Base-by-base conservation (phyloP, 1,140 invertebrate species). In the Nasonia giraulti region DNA sequence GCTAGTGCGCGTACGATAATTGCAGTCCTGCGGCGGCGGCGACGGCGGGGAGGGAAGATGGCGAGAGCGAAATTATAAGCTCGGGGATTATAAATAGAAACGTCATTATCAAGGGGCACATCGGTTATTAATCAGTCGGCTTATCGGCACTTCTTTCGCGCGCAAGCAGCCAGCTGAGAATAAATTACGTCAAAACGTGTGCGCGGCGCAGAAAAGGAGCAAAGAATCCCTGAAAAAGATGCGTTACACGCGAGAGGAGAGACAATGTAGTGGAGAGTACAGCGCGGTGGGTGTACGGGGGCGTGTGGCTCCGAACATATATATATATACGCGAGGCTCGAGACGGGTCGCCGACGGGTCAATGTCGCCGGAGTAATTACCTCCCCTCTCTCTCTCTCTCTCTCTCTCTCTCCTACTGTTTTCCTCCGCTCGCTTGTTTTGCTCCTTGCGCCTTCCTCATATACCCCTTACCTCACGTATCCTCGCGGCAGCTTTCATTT, bases 331-430 rank as follows among this genome's bases (percentile, higher is more conserved):
- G 10, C 6, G 40, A 44, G 40, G 40, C 8, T 44, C 40, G 40
- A 44, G 40, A 44, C 88, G 89, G 89, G 89, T 90, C 89, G 88
- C 87, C 88, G 87, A 88, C 88, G 88, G 88, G 90, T 90, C 89
- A 91, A 91, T 90, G 90, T 90, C 90, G 89, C 89, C 89, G 87
- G 88, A 89, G 89, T 90, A 91, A 91, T 91, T 90, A 90, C 89
- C 90, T 89, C 88, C 86, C 87, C 86, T 82, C 81, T 68, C 55
- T 80, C 83, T 17, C 80, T 84, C 82, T 44, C 66, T n/a, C 86
- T 82, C 81, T 68, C 55, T 80, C 83, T 17, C 80, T 84, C 82
- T 44, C 66, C 82, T 82, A 84, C 81, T 50, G 23, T 76, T 71
- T 80, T 73, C 71, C 85, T 78, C 79, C 69, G 14, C 76, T 85